phyloP scores from a whole-genome alignment of 1,140 invertebrate genomes.

The Pteromalus puparum region DNA sequence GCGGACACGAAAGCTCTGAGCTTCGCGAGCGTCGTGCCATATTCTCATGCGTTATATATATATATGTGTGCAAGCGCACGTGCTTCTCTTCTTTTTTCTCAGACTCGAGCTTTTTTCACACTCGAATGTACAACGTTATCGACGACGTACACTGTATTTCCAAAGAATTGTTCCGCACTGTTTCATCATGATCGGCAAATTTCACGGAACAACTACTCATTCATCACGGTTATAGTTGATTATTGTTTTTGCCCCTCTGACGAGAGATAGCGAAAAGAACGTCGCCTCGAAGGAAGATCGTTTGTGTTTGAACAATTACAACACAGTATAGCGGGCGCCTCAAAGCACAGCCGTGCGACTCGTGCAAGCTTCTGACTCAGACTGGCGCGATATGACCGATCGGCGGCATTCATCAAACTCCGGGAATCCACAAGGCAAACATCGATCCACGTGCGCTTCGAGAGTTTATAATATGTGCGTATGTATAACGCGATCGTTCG shows the following conservation, averaged over 20 bases:
- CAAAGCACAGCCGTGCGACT: background rate
- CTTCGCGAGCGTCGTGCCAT: conserved; percentile 17
- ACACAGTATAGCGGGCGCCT: too few relatives aligned
- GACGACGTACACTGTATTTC: background rate
- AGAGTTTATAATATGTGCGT: background rate
- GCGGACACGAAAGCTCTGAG: conserved; percentile 8
- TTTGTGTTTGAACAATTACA: too few relatives aligned
- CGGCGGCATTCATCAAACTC: background rate
- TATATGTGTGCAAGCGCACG: too few relatives aligned
- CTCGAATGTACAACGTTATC: too few relatives aligned
- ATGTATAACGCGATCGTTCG: background rate
- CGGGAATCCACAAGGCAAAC: background rate
- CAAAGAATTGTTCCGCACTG: too few relatives aligned
- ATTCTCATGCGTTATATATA: background rate
- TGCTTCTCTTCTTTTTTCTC: background rate
- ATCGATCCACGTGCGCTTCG: background rate
- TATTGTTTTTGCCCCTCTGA: too few relatives aligned
- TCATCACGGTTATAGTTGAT: too few relatives aligned
- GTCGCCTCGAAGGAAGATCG: too few relatives aligned
- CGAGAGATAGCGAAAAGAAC: too few relatives aligned
- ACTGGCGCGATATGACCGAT: background rate
- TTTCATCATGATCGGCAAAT: too few relatives aligned
- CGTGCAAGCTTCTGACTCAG: background rate
- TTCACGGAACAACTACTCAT: too few relatives aligned
- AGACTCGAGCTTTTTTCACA: too few relatives aligned